These are phyloP conservation scores for Tychaedon coryphoeus DNA, from an alignment of 2,113 vertebrate genomes.

Conservation along the genomic window DNA sequence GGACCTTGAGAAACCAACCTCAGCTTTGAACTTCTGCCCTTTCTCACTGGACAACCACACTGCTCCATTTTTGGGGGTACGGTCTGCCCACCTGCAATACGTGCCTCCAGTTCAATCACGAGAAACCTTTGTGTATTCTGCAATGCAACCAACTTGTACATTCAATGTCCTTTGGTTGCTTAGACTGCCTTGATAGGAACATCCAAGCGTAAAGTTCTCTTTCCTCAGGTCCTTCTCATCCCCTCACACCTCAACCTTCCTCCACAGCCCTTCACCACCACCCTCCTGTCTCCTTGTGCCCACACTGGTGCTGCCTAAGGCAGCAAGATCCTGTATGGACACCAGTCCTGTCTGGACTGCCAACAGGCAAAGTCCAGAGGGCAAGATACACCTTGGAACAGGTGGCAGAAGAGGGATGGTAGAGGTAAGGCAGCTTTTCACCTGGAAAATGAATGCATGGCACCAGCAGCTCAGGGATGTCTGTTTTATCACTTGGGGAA, in stretches of 20 bases:
- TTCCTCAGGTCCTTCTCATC: background rate
- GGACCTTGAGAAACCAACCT: background rate
- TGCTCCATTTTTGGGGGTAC: accelerated
- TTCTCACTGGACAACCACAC: background rate
- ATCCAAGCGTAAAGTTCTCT: background rate
- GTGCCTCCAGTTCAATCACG: background rate
- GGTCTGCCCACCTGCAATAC: background rate
- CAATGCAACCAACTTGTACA: accelerated
- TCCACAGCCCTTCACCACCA: background rate
- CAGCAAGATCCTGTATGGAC: background rate
- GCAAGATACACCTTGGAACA: background rate
- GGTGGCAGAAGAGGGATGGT: background rate
- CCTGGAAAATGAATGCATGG: background rate
- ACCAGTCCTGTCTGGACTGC: background rate
- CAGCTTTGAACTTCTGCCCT: background rate
- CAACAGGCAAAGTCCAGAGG: background rate
- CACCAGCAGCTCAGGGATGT: background rate
- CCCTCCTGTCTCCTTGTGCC: background rate
- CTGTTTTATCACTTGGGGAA: background rate
- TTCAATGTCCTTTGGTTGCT: background rate
- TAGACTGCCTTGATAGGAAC: background rate
- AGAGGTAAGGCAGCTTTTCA: background rate
- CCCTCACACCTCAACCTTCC: background rate
- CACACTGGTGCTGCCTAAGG: background rate
- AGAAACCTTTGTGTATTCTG: background rate